Conservation (phyloP, 2,113 vertebrate species). For the Corythoichthys intestinalis region DNA sequence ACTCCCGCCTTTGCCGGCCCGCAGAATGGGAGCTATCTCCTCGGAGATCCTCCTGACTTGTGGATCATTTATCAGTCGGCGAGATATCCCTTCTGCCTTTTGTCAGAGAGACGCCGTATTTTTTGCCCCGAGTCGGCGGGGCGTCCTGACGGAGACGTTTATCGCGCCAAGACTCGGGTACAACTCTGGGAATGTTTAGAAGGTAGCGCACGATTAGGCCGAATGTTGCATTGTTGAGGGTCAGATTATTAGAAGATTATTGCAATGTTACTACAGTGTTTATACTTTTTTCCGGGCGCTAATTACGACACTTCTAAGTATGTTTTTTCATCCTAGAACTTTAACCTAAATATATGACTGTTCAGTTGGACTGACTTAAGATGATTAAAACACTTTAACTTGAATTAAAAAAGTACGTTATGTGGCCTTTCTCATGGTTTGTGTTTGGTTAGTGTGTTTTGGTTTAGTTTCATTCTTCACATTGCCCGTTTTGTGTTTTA, state of each 20-base stretch:
- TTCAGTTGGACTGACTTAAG: no score
- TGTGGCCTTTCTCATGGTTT: no score
- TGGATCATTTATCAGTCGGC: constrained; percentile 61
- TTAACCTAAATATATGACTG: no score
- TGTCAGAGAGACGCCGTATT: constrained; percentile 7
- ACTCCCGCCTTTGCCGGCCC: constrained; percentile 47
- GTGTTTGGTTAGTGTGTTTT: no score
- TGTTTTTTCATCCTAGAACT: no score
- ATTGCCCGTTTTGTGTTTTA: no score
- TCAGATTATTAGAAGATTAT: background rate
- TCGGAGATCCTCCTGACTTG: constrained; percentile 60
- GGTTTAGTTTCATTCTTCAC: no score
- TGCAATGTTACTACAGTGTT: background rate
- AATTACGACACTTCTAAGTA: background rate
- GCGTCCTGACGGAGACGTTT: background rate
- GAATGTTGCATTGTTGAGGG: background rate
- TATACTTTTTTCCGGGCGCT: no score
- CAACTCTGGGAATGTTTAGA: background rate
- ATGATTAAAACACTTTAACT: no score
- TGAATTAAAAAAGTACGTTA: no score
- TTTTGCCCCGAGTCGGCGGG: background rate
- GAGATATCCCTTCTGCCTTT: constrained; percentile 29
- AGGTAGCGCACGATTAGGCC: background rate
- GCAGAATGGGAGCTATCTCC: constrained; percentile 66
- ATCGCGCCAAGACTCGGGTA: background rate